phyloP scores from a whole-genome alignment of 2,113 vertebrate species.

The Prunella himalayana region DNA sequence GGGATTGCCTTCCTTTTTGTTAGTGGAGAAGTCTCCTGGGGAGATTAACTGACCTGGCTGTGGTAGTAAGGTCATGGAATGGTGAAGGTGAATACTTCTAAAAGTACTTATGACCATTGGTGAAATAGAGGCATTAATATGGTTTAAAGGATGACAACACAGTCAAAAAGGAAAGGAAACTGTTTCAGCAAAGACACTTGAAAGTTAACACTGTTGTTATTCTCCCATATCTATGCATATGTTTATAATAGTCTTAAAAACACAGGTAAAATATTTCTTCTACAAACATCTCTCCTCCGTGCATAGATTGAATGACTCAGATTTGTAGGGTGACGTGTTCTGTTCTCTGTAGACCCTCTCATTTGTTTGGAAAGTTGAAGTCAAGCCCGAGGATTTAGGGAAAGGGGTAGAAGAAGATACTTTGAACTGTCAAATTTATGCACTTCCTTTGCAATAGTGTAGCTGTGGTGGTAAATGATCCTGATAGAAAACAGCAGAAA shows the following conservation, averaged over 20 bases:
- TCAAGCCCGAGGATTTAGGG: accelerated
- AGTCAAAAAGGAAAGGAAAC: accelerated
- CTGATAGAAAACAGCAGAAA: neutral
- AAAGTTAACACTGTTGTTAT: neutral
- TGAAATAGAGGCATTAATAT: neutral
- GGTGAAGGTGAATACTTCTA: neutral
- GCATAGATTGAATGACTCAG: neutral
- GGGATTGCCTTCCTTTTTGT: neutral
- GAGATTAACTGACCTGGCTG: neutral
- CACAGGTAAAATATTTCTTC: neutral
- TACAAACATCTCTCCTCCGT: neutral
- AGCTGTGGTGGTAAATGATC: neutral
- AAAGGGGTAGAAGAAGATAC: neutral
- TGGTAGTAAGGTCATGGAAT: neutral
- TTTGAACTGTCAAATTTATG: neutral
- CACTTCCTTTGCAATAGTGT: neutral
- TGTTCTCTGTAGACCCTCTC: neutral
- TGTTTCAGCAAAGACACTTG: neutral
- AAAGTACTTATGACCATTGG: neutral
- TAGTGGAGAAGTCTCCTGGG: neutral
- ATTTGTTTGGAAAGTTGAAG: neutral
- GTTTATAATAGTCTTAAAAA: neutral
- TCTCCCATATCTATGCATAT: neutral
- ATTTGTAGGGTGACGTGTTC: neutral
- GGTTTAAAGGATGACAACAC: neutral